Percentiles rank a stretch among this genome's conserved stretches.
phyloP scores from a whole-genome alignment of 2,113 vertebrate species.

The Platichthys flesus region DNA sequence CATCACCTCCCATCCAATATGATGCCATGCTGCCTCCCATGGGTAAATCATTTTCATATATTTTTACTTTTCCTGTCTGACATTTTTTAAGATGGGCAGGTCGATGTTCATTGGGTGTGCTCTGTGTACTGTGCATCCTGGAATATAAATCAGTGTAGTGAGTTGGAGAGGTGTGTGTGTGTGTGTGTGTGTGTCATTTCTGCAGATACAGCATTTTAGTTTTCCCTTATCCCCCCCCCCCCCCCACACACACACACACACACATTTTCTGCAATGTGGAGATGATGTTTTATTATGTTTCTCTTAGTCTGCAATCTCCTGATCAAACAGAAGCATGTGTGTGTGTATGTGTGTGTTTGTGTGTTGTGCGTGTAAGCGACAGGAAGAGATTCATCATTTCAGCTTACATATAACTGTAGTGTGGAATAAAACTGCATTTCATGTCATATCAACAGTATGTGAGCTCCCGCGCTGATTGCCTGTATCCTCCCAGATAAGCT shows the following conservation, averaged over 20 bases:
- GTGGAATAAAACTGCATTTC: conserved; percentile 33
- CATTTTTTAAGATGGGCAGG: not conserved
- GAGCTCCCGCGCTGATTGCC: conserved; percentile 36
- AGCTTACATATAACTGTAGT: conserved; percentile 6
- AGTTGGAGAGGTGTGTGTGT: not conserved
- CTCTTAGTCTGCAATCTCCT: not conserved
- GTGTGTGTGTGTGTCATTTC: not conserved
- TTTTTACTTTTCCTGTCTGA: too few species aligned
- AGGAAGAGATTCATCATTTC: not conserved
- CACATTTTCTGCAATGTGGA: not conserved
- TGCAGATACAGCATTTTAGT: not conserved
- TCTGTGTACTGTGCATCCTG: not conserved
- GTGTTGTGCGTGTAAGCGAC: not conserved
- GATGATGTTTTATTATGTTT: not conserved
- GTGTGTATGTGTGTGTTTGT: not conserved
- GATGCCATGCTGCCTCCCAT: too few species aligned
- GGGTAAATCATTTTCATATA: too few species aligned
- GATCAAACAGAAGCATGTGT: not conserved
- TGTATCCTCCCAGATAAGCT: conserved; percentile 29
- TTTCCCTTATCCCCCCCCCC: not conserved
- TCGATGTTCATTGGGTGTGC: not conserved
- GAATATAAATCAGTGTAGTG: not conserved
- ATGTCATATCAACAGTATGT: conserved; percentile 49
- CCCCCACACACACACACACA: too few species aligned
- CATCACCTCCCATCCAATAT: too few species aligned